phyloP scores from a whole-genome alignment of 2,113 vertebrate genomes.

The Coptodon rendalli region DNA sequence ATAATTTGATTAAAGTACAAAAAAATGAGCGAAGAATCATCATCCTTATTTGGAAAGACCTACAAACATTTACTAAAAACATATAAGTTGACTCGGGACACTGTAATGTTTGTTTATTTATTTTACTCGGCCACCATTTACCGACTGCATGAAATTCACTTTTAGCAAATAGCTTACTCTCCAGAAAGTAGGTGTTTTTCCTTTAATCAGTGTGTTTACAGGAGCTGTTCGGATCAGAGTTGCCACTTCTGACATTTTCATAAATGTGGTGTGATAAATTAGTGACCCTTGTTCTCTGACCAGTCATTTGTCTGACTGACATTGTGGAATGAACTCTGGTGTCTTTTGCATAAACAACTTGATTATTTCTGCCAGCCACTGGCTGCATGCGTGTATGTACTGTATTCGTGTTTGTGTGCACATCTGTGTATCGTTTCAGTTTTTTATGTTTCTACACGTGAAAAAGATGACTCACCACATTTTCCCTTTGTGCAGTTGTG shows the following conservation, averaged over 20 bases:
- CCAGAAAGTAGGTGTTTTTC: not conserved
- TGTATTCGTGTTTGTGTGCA: not conserved
- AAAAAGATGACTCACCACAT: not conserved
- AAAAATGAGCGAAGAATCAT: not conserved
- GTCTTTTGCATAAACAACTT: not conserved
- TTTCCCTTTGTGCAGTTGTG: not conserved
- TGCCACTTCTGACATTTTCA: slow-evolving; percentile 18
- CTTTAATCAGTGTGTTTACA: not conserved
- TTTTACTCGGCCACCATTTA: not conserved
- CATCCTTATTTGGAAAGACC: not conserved
- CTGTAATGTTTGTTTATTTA: not conserved
- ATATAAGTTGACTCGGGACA: not conserved
- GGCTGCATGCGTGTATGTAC: not conserved
- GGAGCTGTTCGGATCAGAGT: not conserved
- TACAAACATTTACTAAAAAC: not conserved
- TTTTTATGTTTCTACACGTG: not conserved
- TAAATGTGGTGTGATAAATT: not conserved
- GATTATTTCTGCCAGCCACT: not conserved
- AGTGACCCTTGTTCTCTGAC: not conserved
- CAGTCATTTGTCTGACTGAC: slow-evolving; percentile 17
- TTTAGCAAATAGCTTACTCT: not conserved
- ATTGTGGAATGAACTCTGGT: not conserved
- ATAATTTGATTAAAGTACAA: not conserved
- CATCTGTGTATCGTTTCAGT: not conserved
- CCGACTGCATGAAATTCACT: not conserved